phyloP scores from a whole-genome alignment of 2,888 invertebrate genomes.

The Laspeyria flexula region DNA sequence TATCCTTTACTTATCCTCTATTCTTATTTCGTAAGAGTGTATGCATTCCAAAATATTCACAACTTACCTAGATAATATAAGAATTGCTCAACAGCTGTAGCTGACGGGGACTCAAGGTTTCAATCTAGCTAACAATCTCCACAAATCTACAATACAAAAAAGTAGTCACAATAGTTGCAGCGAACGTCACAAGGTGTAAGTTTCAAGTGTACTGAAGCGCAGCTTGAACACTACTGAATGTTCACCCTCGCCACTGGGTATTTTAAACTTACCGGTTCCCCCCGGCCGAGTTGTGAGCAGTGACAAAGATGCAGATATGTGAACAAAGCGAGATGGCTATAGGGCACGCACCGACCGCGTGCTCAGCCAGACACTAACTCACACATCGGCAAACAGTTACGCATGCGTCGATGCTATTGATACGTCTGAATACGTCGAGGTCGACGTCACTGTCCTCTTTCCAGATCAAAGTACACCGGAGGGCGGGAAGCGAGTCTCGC shows the following conservation, averaged over 20 bases:
- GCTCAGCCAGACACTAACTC: constrained; percentile 70
- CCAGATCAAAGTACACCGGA: constrained; percentile 62
- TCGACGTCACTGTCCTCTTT: constrained; percentile 75
- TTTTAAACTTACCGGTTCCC: constrained; percentile 77
- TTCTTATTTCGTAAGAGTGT: constrained; percentile 22
- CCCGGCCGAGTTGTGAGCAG: constrained; percentile 55
- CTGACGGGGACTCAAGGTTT: constrained; percentile 49
- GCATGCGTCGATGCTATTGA: constrained; percentile 75
- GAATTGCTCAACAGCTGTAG: constrained; percentile 52
- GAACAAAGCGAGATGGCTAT: constrained; percentile 61
- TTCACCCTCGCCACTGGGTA: constrained; percentile 67
- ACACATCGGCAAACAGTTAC: constrained; percentile 69
- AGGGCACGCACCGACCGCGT: constrained; percentile 77
- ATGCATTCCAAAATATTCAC: constrained; percentile 35
- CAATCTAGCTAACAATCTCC: constrained; percentile 43
- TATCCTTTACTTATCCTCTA: constrained; percentile 23
- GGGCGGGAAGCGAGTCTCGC: constrained; percentile 40
- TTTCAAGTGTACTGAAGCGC: constrained; percentile 61
- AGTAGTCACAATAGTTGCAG: constrained; percentile 61
- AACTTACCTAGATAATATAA: constrained; percentile 64
- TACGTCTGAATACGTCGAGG: constrained; percentile 68
- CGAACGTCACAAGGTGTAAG: constrained; percentile 54
- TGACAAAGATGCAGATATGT: constrained; percentile 61
- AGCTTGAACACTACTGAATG: constrained; percentile 78
- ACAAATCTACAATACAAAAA: constrained; percentile 70